Conservation (phyloP, 53 echinoderm and acorn worm genomes). For the Glandiceps talaboti region DNA sequence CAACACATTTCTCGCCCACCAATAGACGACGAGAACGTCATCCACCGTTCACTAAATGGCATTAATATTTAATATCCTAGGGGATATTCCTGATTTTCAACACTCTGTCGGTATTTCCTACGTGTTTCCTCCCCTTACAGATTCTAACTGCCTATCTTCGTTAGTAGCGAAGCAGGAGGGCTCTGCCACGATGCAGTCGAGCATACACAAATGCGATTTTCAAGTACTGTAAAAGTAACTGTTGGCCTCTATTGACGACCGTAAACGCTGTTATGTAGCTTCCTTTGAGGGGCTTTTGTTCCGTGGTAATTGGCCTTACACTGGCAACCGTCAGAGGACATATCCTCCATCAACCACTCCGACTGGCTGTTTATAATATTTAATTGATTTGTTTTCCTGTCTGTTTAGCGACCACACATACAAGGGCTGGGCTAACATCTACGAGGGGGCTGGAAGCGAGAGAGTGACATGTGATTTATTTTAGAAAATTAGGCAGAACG, state of each 20-base stretch:
- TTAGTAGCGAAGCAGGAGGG: background rate
- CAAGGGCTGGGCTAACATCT: background rate
- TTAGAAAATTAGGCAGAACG: background rate
- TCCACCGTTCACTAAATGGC: background rate
- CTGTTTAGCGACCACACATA: background rate
- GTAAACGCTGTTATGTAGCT: background rate
- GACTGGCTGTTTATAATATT: background rate
- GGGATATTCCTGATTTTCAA: background rate
- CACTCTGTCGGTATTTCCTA: background rate
- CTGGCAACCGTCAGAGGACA: background rate
- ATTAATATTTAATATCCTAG: background rate
- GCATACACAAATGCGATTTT: background rate
- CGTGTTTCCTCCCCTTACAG: background rate
- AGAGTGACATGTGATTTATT: background rate
- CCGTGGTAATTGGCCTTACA: background rate
- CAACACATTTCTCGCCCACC: background rate
- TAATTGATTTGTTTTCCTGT: background rate
- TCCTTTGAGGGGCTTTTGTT: background rate
- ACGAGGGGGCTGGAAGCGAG: background rate
- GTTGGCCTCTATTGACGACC: background rate
- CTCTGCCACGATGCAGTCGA: background rate
- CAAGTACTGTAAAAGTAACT: background rate
- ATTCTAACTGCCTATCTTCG: background rate
- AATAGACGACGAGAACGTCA: background rate
- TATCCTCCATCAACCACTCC: background rate